These are phyloP conservation scores for Neoascia interrupta DNA, from an alignment of 2,888 invertebrate genomes.

Conservation along the genomic window DNA sequence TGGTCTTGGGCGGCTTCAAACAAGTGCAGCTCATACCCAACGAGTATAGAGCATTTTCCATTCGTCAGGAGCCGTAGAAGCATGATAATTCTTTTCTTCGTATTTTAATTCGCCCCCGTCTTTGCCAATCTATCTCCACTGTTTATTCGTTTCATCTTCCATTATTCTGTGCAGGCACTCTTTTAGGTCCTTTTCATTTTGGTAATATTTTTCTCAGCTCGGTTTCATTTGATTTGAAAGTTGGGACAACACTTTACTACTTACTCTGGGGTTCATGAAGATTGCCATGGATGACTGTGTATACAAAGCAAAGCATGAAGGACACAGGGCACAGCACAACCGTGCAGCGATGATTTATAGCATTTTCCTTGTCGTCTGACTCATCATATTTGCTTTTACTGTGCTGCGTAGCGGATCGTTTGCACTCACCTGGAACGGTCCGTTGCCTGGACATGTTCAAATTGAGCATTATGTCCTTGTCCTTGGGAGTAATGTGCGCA, in stretches of 20 bases:
- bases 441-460: slow-evolving; percentile 42
- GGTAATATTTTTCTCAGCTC: background rate
- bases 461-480: slow-evolving; percentile 46
- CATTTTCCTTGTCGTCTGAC: slow-evolving; percentile 34
- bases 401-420: slow-evolving; percentile 11
- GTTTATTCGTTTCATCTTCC: slow-evolving; percentile 34
- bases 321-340: no score
- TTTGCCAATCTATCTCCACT: slow-evolving; percentile 30
- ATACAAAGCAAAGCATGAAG: no score
- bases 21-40: background rate
- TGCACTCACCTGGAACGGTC: slow-evolving; percentile 49
- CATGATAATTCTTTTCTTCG: slow-evolving; percentile 37
- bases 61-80: slow-evolving; percentile 24
- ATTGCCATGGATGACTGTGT: no score
- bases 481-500: slow-evolving; percentile 48
- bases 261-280: no score
- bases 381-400: slow-evolving; percentile 51
- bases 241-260: slow-evolving; percentile 12
- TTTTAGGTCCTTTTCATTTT: background rate
- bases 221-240: slow-evolving; percentile 35
- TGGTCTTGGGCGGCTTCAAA: no score
- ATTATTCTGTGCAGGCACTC: slow-evolving; percentile 21
- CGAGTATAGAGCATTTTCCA: background rate
- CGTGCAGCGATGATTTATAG: slow-evolving; percentile 43
- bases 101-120: slow-evolving; percentile 20